A percentile compares a stretch with the other conserved stretches of the same genome.
These are phyloP conservation scores for Drosophila limbata DNA, from an alignment of 2,888 invertebrate genomes.

Conservation along the genomic window DNA sequence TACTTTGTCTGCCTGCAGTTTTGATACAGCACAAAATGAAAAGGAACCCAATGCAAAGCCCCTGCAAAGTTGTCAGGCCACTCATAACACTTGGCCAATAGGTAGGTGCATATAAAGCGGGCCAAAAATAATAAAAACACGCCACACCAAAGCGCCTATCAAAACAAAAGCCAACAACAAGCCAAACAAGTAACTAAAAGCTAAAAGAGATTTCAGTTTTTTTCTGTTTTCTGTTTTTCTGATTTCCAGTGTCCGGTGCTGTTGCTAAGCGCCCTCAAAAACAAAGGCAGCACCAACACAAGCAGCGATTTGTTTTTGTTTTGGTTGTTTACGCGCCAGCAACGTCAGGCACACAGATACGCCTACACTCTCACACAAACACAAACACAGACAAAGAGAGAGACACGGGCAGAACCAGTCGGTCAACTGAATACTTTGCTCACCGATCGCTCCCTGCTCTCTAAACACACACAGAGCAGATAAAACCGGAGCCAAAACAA, in stretches of 20 bases:
- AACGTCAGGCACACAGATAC: slow-evolving; percentile 32
- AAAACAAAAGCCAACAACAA: slow-evolving; percentile 71
- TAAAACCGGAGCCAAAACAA: slow-evolving; percentile 73
- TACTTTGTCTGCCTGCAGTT: slow-evolving; percentile 20
- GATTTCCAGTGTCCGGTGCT: slow-evolving; percentile 34
- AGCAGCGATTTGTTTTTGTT: slow-evolving; percentile 62
- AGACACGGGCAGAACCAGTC: slow-evolving; percentile 53
- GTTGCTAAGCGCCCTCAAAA: slow-evolving; percentile 74
- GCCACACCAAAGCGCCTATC: slow-evolving; percentile 60
- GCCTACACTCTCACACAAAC: slow-evolving; percentile 6
- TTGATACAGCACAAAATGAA: slow-evolving; percentile 21
- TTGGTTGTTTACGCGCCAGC: slow-evolving; percentile 32
- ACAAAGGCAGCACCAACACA: slow-evolving; percentile 46
- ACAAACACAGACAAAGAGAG: slow-evolving; percentile 3
- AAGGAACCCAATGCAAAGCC: slow-evolving; percentile 36
- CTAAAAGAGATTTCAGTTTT: slow-evolving; percentile 41
- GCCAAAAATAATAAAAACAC: slow-evolving; percentile 50
- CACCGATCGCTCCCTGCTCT: slow-evolving; percentile 29
- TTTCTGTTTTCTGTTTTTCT: slow-evolving; percentile 8
- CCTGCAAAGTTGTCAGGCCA: slow-evolving; percentile 22
- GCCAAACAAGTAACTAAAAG: slow-evolving; percentile 60
- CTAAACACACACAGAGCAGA: slow-evolving; percentile 20
- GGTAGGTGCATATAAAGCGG: neutral
- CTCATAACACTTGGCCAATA: slow-evolving; percentile 13
- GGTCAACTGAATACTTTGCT: slow-evolving; percentile 50